phyloP scores from a whole-genome alignment of 2,113 vertebrate genomes.

The Ctenodactylus gundi region DNA sequence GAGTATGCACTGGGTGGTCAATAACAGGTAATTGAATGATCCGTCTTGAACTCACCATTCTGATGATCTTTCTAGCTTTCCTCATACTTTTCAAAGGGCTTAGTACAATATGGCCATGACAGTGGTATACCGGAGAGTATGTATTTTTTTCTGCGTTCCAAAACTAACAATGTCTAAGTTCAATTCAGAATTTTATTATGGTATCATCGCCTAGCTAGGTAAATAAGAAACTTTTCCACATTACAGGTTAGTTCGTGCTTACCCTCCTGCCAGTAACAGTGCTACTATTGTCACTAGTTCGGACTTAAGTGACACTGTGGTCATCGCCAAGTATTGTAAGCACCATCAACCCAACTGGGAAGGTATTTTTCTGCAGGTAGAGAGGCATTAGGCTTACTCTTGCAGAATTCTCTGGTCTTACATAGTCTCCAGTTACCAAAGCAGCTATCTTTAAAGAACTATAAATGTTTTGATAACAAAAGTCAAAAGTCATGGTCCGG shows the following conservation, averaged over 20 bases:
- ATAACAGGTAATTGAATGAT: background rate
- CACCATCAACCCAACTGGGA: background rate
- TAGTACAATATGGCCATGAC: too few relatives aligned
- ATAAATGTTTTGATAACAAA: background rate
- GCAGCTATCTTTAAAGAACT: background rate
- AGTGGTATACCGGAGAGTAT: background rate
- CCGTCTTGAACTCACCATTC: background rate
- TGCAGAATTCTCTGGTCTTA: background rate
- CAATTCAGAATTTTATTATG: background rate
- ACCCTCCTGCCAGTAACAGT: background rate
- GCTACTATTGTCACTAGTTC: background rate
- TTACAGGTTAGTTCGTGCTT: too few relatives aligned
- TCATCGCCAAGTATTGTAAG: background rate
- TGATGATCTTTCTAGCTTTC: background rate
- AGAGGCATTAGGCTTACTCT: background rate
- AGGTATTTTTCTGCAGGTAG: background rate
- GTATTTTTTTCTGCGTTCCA: background rate
- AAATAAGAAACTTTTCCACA: background rate
- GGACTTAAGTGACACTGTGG: background rate
- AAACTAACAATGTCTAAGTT: background rate
- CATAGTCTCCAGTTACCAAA: background rate
- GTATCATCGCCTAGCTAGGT: background rate
- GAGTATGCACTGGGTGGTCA: background rate
- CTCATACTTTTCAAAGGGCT: background rate
- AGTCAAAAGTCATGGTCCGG: background rate